Base-by-base conservation (phyloP, 1,140 invertebrate species). In the Macrobrachium nipponense region DNA sequence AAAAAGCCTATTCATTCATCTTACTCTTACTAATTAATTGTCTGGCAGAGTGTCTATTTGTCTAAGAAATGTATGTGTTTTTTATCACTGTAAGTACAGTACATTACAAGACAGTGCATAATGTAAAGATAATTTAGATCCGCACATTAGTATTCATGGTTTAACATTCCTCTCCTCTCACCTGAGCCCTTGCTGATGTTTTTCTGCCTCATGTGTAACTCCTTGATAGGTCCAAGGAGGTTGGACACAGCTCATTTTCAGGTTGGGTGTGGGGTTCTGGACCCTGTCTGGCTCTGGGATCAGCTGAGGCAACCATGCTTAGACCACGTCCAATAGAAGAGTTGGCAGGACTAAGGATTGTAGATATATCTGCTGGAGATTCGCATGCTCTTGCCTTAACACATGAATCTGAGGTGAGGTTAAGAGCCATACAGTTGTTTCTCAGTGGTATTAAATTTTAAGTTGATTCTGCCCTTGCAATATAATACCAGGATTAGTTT, bases 221-320 rank as follows among this genome's bases (percentile, higher is more conserved):
- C 14, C 61, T 62, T 18, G 14, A 51, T 66, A 76, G 72, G 80
- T 64, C 44, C 82, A 86, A 27, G 87, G 80, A 61, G 80, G 86
- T 80, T n/a, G n/a, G 66, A 86, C 77, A 80, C 59, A 75, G 44
- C 43, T 60, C 73, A 87, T 78, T 88, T 90, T 11, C 89, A 94
- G 93, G 91, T 95, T 94, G 93, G 90, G 92, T 92, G 0, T 95
- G 94, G 94, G 94, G 94, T 23, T 92, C 91, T 90, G 94, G 94
- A 6, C 91, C 93, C 0, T 93, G 93, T 89, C 89, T 94, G 36
- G 94, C 94, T 17, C 91, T 92, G 90, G 93, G 93, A 15, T 91
- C 91, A n/a, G 90, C 92, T 60, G 94, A 94, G 88, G 92, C 92
- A 6, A 93, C 93, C 75, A 91, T 91, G 23, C 89, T 94, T 20